Evolutionary conservation across 1,140 invertebrate species (phyloP).

Genomic region (Coboldia fuscipes): DNA sequence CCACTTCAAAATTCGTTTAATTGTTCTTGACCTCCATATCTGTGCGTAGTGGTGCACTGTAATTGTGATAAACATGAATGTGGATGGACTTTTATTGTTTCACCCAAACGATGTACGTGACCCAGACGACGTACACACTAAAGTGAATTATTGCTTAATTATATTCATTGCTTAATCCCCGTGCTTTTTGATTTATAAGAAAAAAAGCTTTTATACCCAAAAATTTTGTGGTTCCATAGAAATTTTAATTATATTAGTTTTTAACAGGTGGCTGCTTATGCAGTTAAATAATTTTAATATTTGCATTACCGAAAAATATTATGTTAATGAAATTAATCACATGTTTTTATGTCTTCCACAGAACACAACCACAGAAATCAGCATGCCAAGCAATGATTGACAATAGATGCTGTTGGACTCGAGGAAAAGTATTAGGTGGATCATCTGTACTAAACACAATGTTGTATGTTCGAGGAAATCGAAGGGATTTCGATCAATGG

Average conservation of each 20-base stretch:
- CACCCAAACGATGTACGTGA: too few species aligned
- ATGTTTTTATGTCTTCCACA: constrained; percentile 18
- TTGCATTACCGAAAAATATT: not conserved
- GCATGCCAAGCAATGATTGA: constrained; percentile 71
- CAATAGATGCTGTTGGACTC: constrained; percentile 59
- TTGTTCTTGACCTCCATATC: too few species aligned
- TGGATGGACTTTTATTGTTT: too few species aligned
- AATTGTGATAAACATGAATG: too few species aligned
- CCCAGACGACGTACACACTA: too few species aligned
- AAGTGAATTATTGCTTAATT: too few species aligned
- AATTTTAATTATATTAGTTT: not conserved
- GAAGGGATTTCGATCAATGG: constrained; percentile 79
- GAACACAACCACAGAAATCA: constrained; percentile 60
- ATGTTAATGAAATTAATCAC: not conserved
- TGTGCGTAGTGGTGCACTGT: too few species aligned
- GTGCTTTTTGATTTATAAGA: too few species aligned
- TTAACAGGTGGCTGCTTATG: not conserved
- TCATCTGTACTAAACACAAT: constrained; percentile 72
- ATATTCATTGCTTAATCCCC: too few species aligned
- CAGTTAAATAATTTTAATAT: not conserved
- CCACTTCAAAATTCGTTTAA: too few species aligned
- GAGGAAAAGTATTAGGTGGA: constrained; percentile 70
- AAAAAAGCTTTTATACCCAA: not conserved
- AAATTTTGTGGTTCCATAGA: not conserved
- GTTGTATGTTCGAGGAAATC: constrained; percentile 83